phyloP scores from a whole-genome alignment of 1,140 invertebrate genomes.

The Trichogramma pretiosum region DNA sequence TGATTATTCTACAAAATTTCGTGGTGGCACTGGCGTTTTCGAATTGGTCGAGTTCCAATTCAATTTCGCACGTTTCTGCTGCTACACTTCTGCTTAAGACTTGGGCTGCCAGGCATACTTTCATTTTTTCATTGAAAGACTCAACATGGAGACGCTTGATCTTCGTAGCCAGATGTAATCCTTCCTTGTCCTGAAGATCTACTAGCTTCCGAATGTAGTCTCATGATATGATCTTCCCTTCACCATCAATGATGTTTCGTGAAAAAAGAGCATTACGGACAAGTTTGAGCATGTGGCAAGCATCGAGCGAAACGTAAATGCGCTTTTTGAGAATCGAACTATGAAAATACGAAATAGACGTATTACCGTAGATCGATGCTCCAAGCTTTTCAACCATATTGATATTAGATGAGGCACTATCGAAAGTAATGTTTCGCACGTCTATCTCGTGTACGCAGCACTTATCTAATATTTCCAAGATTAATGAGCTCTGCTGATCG shows the following conservation, averaged over 20 bases:
- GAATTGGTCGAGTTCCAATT: neutral
- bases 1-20: neutral
- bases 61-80: neutral
- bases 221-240: slow-evolving; percentile 18
- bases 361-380: slow-evolving; percentile 17
- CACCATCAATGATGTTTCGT: slow-evolving; percentile 18
- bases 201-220: slow-evolving; percentile 15
- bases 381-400: slow-evolving; percentile 15
- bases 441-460: slow-evolving; percentile 4
- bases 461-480: neutral
- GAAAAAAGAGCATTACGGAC: slow-evolving; percentile 28
- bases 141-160: slow-evolving; percentile 5
- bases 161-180: slow-evolving; percentile 19
- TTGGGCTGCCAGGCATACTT: slow-evolving; percentile 23
- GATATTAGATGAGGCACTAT: slow-evolving; percentile 14
- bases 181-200: slow-evolving; percentile 20
- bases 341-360: slow-evolving; percentile 30
- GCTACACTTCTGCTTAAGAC: slow-evolving; percentile 14
- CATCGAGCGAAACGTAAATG: slow-evolving; percentile 29
- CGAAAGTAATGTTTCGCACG: slow-evolving; percentile 13
- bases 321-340: neutral
- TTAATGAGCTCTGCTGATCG: neutral
- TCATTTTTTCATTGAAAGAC: slow-evolving; percentile 20
- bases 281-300: slow-evolving; percentile 38
- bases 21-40: neutral